Evolutionary conservation across 2,797 vertebrate species (phyloP), one percentile per base, ranked within the genome.

Genomic region (Valencia hispanica): DNA sequence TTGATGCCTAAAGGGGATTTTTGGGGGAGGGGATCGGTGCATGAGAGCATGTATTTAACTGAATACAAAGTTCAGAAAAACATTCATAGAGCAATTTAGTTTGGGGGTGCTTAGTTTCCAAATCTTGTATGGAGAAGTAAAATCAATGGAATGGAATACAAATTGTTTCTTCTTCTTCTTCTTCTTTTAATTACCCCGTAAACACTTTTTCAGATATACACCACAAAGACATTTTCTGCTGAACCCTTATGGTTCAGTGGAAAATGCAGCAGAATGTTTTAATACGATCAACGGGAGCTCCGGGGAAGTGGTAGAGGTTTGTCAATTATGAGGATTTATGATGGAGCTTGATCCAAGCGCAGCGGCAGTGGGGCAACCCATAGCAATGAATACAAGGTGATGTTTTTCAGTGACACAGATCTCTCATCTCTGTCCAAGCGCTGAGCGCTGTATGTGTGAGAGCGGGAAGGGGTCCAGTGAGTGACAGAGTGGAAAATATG

Each of bases 401-500:
- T 84, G 85, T 47, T 57, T 86, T 87, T 89, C 83, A 85, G 27
- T 79, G 89, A 82, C 85, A 84, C 83, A 71, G 71, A 80, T 81
- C 82, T 81, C 74, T 70, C 10, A 80, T 86, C 87, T 72, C 70
- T 27, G 76, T 91, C 89, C 88, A 80, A 84, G 85, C 81, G 79
- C 25, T 27, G 77, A 88, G 81, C 8, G 30, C 72, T 75, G 85
- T 82, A 81, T 82, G 65, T 41, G 65, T 59, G 89, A 79, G 87
- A 86, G 77, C 75, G 73, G 91, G 85, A 88, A 10, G 79, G 63
- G 68, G 65, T 87, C 84, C 81, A 84, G 77, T 79, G 81, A 92
- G 84, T 90, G 91, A 91, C 90, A 86, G 86, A 80, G 81, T 89
- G 91, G 89, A 92, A 93, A 93, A 93, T 93, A 91, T 91, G 91